Evolutionary conservation across 53 echinoderm and acorn worm species (phyloP).

Genomic region (Echinometra lucunter): DNA sequence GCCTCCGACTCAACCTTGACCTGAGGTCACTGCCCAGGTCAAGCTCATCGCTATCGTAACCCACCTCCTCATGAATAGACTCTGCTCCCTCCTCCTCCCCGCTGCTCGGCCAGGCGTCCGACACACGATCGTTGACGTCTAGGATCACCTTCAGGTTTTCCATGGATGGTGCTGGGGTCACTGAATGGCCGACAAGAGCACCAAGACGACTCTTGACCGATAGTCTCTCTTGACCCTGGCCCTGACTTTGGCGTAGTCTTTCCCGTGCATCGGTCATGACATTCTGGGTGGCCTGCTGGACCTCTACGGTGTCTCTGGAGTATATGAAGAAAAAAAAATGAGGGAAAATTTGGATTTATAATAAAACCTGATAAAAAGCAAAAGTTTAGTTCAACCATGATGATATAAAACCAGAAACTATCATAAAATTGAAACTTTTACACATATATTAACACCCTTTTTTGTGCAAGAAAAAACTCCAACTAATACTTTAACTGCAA

Average conservation of each 20-base stretch:
- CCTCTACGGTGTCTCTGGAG: background rate
- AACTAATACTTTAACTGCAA: too few relatives aligned
- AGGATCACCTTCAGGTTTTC: conserved; percentile 93
- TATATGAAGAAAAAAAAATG: background rate
- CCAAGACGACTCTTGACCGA: conserved; percentile 67
- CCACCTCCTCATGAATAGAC: conserved; percentile 58
- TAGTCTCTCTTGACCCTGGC: background rate
- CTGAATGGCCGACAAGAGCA: conserved; percentile 24
- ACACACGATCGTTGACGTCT: conserved; percentile 78
- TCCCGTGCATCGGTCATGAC: conserved; percentile 62
- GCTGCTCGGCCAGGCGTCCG: conserved; percentile 34
- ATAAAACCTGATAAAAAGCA: background rate
- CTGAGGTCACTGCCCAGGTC: conserved; percentile 59
- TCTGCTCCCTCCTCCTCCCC: conserved; percentile 58
- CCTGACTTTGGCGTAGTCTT: conserved; percentile 44
- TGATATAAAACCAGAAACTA: background rate
- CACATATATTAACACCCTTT: too few relatives aligned
- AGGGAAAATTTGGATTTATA: background rate
- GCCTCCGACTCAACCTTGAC: conserved; percentile 41
- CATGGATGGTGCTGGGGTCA: conserved; percentile 79
- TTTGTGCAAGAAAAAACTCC: too few relatives aligned
- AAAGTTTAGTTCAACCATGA: background rate
- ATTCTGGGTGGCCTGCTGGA: conserved; percentile 39
- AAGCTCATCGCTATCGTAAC: conserved; percentile 67
- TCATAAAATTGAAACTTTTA: too few relatives aligned